phyloP scores from a whole-genome alignment of 2,113 vertebrate species.

The Butorides virescens region DNA sequence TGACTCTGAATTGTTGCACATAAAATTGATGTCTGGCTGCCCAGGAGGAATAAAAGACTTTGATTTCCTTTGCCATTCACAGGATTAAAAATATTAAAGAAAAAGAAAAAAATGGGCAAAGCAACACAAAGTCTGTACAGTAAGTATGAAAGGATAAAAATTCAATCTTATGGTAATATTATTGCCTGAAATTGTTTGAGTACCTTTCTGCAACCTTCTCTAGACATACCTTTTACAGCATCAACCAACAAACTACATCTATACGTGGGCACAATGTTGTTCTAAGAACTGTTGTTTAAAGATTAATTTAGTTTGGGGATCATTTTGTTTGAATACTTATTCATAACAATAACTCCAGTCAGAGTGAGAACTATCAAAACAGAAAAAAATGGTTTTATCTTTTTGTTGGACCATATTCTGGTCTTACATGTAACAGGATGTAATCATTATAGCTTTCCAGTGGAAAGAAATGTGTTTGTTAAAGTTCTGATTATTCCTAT shows the following conservation, averaged over 20 bases:
- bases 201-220: not conserved
- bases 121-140: not conserved
- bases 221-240: not conserved
- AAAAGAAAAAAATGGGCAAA: not conserved
- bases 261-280: not conserved
- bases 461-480: not conserved
- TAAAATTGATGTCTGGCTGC: not conserved
- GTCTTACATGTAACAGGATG: not conserved
- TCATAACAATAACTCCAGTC: not conserved
- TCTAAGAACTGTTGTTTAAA: not conserved
- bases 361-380: not conserved
- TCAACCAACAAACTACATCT: not conserved
- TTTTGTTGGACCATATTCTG: not conserved
- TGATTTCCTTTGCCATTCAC: not conserved
- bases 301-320: not conserved
- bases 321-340: not conserved
- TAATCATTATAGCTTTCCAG: not conserved
- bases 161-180: not conserved
- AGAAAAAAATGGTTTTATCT: not conserved
- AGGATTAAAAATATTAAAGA: not conserved
- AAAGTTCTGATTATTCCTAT: not conserved
- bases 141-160: not conserved
- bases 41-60: not conserved
- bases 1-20: not conserved
- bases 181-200: not conserved